A percentile compares a stretch with the other conserved stretches of the same genome.
Evolutionary conservation across 2,797 vertebrate species (phyloP).

Genomic region (Karalla daura): DNA sequence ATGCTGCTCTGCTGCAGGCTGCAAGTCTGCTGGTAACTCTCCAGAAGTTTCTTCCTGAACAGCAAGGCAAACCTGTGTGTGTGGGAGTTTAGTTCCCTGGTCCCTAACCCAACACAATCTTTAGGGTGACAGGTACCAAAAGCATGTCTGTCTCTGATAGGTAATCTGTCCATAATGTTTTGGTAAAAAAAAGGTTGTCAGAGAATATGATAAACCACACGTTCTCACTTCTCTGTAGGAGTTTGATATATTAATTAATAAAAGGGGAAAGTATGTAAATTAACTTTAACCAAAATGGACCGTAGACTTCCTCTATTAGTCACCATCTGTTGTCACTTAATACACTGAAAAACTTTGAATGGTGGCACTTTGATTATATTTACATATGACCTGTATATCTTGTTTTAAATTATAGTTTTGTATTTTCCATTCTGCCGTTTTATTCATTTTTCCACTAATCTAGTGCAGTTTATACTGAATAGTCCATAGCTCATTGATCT

Average conservation of each 20-base stretch:
- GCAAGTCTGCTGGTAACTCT: slow-evolving; percentile 3
- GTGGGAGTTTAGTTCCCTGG: not conserved
- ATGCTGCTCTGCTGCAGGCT: slow-evolving; percentile 5
- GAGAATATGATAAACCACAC: too few species aligned
- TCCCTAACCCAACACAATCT: not conserved
- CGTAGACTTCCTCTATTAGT: not conserved
- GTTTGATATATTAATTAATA: not conserved
- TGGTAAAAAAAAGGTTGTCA: too few species aligned
- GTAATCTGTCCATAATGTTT: not conserved
- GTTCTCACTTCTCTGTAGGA: not conserved
- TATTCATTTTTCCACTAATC: not conserved
- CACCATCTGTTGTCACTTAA: not conserved
- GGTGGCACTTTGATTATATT: not conserved
- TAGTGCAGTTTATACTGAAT: not conserved
- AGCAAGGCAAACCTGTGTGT: not conserved
- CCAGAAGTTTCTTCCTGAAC: not conserved
- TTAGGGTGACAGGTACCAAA: not conserved
- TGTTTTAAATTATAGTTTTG: not conserved
- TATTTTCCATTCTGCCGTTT: not conserved
- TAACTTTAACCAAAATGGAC: not conserved
- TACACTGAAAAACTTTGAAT: not conserved
- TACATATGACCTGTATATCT: not conserved
- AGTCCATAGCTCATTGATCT: not conserved
- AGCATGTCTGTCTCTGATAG: not conserved
- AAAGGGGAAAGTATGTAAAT: not conserved